phyloP scores from a whole-genome alignment of 35 echinoderm and acorn worm species.

The Eucidaris tribuloides region DNA sequence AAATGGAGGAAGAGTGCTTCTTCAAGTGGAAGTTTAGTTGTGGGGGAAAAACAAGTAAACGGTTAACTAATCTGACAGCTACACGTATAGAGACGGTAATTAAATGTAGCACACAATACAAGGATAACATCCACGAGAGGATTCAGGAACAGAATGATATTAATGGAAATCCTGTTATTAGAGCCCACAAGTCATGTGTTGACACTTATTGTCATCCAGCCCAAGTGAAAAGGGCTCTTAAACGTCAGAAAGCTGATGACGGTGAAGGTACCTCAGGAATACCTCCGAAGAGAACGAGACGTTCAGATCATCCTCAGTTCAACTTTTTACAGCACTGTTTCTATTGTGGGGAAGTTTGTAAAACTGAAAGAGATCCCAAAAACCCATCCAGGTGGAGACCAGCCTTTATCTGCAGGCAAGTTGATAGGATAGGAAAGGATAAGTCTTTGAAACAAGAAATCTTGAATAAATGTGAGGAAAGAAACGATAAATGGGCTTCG shows the following conservation, averaged over 20 bases:
- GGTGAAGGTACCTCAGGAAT: neutral
- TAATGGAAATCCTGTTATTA: neutral
- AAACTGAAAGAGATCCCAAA: neutral
- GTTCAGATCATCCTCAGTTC: neutral
- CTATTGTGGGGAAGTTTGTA: conserved; percentile 31
- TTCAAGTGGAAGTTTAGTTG: conserved; percentile 3
- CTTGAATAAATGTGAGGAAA: conserved; percentile 26
- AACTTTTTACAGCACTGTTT: conserved; percentile 38
- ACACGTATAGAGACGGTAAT: conserved; percentile 25
- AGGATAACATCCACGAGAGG: conserved; percentile 17
- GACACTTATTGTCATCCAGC: conserved; percentile 23
- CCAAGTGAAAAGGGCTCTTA: neutral
- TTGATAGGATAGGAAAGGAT: neutral
- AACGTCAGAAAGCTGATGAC: neutral
- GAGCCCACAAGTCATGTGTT: neutral
- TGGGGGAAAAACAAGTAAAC: neutral
- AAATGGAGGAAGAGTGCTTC: conserved; percentile 26
- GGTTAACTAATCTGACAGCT: neutral
- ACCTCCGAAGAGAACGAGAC: neutral
- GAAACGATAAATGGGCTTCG: conserved; percentile 54
- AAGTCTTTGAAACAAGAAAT: conserved; percentile 33
- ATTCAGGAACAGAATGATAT: conserved; percentile 1
- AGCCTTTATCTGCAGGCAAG: conserved; percentile 21
- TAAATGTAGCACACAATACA: conserved; percentile 21
- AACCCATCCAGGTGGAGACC: conserved; percentile 23